Conservation (phyloP, 2,888 invertebrate species). For the Campoplex nolae region DNA sequence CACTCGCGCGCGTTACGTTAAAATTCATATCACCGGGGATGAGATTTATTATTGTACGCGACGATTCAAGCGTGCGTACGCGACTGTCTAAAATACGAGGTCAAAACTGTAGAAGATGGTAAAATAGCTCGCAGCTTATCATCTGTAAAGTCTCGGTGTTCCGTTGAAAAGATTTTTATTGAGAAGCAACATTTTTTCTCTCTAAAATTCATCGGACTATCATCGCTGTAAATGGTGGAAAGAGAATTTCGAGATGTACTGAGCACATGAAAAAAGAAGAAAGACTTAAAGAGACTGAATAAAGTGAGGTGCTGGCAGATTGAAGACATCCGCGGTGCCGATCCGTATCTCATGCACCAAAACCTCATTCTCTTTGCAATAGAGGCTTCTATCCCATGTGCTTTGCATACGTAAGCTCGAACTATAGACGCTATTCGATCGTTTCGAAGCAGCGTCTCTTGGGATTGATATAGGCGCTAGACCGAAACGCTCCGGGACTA, state of each 20-base stretch:
- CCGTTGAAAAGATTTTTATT: too few relatives aligned
- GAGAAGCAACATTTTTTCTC: not conserved
- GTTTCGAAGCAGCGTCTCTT: slow-evolving; percentile 15
- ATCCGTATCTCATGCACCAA: slow-evolving; percentile 6
- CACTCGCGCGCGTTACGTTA: too few relatives aligned
- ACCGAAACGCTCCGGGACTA: slow-evolving; percentile 64
- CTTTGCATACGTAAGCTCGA: slow-evolving; percentile 61
- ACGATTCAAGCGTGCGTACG: not conserved
- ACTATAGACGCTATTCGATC: slow-evolving; percentile 33
- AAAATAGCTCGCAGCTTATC: not conserved
- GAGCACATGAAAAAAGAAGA: not conserved
- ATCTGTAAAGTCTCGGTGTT: too few relatives aligned
- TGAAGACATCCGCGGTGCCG: too few relatives aligned
- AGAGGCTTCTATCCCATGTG: slow-evolving; percentile 11
- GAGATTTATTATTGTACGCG: not conserved
- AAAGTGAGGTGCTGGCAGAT: not conserved
- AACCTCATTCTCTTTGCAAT: slow-evolving; percentile 12
- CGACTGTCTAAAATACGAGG: not conserved
- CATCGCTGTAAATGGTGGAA: not conserved
- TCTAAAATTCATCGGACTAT: not conserved
- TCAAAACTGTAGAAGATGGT: not conserved
- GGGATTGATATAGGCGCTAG: slow-evolving; percentile 42
- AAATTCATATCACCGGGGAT: not conserved
- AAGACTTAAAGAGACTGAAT: not conserved
- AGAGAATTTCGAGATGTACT: too few relatives aligned